These are phyloP conservation scores for Probosciger aterrimus DNA, from an alignment of 2,113 vertebrate genomes.

Conservation along the genomic window DNA sequence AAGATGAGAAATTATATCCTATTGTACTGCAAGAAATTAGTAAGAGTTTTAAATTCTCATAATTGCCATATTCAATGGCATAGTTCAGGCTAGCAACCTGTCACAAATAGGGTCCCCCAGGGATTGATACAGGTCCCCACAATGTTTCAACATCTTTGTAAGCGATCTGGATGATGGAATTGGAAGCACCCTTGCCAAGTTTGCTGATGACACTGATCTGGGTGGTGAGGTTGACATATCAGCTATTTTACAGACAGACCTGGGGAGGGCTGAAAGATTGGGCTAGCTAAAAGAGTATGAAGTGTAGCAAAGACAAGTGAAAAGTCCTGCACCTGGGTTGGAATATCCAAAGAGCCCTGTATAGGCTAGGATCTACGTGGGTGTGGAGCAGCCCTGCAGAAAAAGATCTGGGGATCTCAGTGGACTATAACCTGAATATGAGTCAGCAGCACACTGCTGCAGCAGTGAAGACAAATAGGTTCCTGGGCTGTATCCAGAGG, in stretches of 20 bases:
- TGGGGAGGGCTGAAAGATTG: not conserved
- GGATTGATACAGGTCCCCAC: not conserved
- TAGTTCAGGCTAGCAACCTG: not conserved
- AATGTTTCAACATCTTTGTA: not conserved
- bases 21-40: not conserved
- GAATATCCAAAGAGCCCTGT: not conserved
- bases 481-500: not conserved
- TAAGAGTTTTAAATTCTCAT: not conserved
- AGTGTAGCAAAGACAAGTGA: not conserved
- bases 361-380: not conserved
- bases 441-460: not conserved
- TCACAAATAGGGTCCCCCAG: not conserved
- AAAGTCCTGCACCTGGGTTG: not conserved
- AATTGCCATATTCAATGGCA: not conserved
- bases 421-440: not conserved
- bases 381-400: not conserved
- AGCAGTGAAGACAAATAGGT: not conserved
- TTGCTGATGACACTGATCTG: not conserved
- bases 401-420: not conserved
- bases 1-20: not conserved
- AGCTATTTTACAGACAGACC: not conserved
- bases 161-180: not conserved
- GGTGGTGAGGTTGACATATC: not conserved
- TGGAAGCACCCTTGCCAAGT: not conserved
- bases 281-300: not conserved